These are phyloP conservation scores for Megaptera novaeangliae DNA, from an alignment of 2,113 vertebrate species.

Conservation along the genomic window DNA sequence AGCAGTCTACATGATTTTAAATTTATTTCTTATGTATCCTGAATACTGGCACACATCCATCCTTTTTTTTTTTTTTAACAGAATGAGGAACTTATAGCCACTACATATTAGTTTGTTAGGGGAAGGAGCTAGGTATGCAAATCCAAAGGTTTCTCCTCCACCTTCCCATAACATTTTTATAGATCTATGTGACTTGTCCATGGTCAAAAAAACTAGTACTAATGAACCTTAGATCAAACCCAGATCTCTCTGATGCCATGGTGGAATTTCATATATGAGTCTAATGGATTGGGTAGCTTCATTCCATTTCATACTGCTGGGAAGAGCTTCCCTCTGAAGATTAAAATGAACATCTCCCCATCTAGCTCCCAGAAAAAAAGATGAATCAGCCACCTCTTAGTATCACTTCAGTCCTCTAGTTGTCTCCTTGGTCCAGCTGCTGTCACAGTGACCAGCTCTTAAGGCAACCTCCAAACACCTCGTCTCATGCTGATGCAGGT, in stretches of 20 bases:
- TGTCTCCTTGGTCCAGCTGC: background rate
- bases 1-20: background rate
- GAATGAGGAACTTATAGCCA: background rate
- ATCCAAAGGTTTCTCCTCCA: background rate
- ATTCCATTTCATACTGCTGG: background rate
- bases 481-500: too few species aligned
- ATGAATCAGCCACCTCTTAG: background rate
- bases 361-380: background rate
- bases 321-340: background rate
- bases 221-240: background rate
- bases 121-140: background rate
- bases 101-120: background rate
- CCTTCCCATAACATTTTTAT: background rate
- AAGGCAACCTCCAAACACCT: too few species aligned
- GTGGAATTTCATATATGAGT: background rate
- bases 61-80: background rate
- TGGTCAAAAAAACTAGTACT: background rate
- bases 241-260: background rate
- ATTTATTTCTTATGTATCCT: background rate
- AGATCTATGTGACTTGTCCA: background rate
- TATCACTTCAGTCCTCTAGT: background rate
- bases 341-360: background rate
- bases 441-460: background rate
- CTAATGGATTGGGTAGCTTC: background rate
- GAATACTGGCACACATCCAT: background rate